A percentile compares a stretch with the other conserved stretches of the same genome.
Conservation (phyloP, 2,797 vertebrate genomes). For the Scolopax bukidnonensis region DNA sequence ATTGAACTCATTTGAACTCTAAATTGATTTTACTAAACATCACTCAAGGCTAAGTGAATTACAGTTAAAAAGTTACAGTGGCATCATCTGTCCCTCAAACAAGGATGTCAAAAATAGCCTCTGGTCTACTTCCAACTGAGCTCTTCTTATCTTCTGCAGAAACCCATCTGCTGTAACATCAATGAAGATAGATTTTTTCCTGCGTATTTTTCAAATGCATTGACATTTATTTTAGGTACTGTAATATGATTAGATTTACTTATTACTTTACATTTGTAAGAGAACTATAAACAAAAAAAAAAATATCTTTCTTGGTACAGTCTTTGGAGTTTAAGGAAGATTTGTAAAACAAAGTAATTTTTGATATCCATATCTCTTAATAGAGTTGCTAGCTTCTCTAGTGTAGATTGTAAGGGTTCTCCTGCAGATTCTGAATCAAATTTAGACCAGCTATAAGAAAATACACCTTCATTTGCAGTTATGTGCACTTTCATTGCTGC, state of each 20-base stretch:
- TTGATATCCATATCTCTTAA: neutral
- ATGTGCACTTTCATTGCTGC: neutral
- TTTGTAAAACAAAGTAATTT: neutral
- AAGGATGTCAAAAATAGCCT: constrained; percentile 84
- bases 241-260: neutral
- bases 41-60: constrained; percentile 60
- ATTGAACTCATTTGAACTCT: constrained; percentile 64
- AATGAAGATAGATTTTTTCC: constrained; percentile 30
- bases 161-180: constrained; percentile 62
- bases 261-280: neutral
- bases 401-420: neutral
- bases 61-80: constrained; percentile 79
- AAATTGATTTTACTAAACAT: constrained; percentile 68
- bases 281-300: neutral
- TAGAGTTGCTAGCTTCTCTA: neutral
- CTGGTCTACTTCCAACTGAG: constrained; percentile 81
- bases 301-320: rapidly evolving
- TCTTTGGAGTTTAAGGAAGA: neutral
- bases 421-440: neutral
- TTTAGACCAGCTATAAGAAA: neutral
- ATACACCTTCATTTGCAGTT: neutral
- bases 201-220: constrained; percentile 34
- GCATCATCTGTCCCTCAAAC: constrained; percentile 86
- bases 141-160: constrained; percentile 70
- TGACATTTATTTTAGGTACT: neutral